Evolutionary conservation across 1,140 invertebrate species (phyloP).

Genomic region (Steinernema feltiae): DNA sequence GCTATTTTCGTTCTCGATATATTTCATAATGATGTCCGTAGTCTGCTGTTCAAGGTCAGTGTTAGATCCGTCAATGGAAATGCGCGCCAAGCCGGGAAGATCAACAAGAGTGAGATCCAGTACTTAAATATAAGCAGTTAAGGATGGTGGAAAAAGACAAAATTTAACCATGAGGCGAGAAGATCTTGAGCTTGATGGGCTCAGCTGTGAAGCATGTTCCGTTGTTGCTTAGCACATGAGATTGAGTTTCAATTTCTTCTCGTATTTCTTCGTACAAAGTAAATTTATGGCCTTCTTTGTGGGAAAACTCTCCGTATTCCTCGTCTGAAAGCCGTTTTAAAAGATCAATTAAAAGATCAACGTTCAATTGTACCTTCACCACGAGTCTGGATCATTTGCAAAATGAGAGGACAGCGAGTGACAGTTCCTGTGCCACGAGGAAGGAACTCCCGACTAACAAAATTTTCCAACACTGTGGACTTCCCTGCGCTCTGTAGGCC

Average conservation of each 20-base stretch:
- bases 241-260: slow-evolving; percentile 82
- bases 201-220: slow-evolving; percentile 92
- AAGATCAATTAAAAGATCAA: background rate
- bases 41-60: slow-evolving; percentile 64
- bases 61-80: slow-evolving; percentile 66
- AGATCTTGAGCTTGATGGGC: slow-evolving; percentile 93
- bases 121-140: slow-evolving; percentile 70
- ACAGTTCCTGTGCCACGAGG: slow-evolving; percentile 94
- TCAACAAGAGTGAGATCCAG: slow-evolving; percentile 95
- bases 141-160: background rate
- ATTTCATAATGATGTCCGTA: slow-evolving; percentile 62
- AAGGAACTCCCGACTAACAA: slow-evolving; percentile 94
- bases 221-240: slow-evolving; percentile 79
- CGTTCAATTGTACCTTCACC: slow-evolving; percentile 59
- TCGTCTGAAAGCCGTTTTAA: background rate
- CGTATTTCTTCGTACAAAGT: slow-evolving; percentile 85
- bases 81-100: slow-evolving; percentile 94
- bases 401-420: slow-evolving; percentile 81
- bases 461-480: slow-evolving; percentile 94
- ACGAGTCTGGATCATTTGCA: slow-evolving; percentile 87
- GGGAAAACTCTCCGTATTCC: slow-evolving; percentile 93
- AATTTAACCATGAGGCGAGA: slow-evolving; percentile 66
- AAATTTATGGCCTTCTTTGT: slow-evolving; percentile 80
- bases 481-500: slow-evolving; percentile 99
- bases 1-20: slow-evolving; percentile 65